Conservation (phyloP, 2,113 vertebrate genomes). For the Scomber japonicus region DNA sequence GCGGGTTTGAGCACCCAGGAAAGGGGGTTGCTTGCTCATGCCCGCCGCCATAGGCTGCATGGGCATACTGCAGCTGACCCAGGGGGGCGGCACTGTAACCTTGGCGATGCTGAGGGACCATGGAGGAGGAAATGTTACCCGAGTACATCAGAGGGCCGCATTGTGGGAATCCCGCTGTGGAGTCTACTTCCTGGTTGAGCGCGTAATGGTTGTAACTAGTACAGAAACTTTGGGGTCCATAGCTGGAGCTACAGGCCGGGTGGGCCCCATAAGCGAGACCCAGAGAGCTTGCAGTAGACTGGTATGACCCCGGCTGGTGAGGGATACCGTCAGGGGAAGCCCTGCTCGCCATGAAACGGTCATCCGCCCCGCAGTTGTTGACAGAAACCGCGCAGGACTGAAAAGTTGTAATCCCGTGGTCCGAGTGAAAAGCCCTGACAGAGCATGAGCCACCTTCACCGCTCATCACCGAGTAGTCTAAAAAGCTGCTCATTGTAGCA, state of each 20-base stretch:
- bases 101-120: slow-evolving; percentile 91
- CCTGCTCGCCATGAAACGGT: slow-evolving; percentile 91
- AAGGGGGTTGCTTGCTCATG: slow-evolving; percentile 90
- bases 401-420: slow-evolving; percentile 97
- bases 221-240: slow-evolving; percentile 91
- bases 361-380: slow-evolving; percentile 91
- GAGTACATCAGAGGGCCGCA: slow-evolving; percentile 93
- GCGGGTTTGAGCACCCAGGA: slow-evolving; percentile 88
- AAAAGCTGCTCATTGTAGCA: slow-evolving; percentile 96
- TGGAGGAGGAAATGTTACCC: slow-evolving; percentile 90
- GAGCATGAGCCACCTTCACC: slow-evolving; percentile 91
- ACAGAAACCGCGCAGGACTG: slow-evolving; percentile 94
- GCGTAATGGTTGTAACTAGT: slow-evolving; percentile 91
- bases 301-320: slow-evolving; percentile 90
- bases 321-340: slow-evolving; percentile 90
- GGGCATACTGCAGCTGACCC: slow-evolving; percentile 90
- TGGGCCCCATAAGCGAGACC: slow-evolving; percentile 91
- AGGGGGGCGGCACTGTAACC: slow-evolving; percentile 89
- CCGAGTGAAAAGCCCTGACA: slow-evolving; percentile 91
- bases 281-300: slow-evolving; percentile 86
- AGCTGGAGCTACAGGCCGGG: slow-evolving; percentile 89
- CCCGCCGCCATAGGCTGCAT: slow-evolving; percentile 90
- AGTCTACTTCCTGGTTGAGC: slow-evolving; percentile 93
- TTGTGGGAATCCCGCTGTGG: slow-evolving; percentile 88
- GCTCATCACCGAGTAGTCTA: slow-evolving; percentile 94